phyloP scores from a whole-genome alignment of 2,113 vertebrate species.

The Xenopus laevis region DNA sequence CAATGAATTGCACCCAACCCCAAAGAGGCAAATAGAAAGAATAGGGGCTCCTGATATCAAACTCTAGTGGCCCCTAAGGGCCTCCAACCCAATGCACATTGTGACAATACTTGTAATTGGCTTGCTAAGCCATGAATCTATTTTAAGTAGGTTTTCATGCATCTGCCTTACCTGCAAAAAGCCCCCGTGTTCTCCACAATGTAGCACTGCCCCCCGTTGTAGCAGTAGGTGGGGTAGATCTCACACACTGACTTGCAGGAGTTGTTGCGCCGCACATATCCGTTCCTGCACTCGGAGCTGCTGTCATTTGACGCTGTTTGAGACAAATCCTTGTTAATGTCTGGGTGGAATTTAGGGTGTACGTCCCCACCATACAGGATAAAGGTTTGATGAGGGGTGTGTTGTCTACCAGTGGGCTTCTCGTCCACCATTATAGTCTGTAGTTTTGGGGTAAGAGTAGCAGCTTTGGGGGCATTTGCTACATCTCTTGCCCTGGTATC shows the following conservation, averaged over 20 bases:
- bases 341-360: slow-evolving; percentile 43
- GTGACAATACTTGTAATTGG: too few relatives aligned
- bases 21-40: too few relatives aligned
- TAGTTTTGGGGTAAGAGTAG: slow-evolving; percentile 56
- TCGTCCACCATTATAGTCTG: slow-evolving; percentile 40
- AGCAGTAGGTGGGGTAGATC: slow-evolving; percentile 83
- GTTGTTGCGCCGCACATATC: slow-evolving; percentile 76
- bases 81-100: too few relatives aligned
- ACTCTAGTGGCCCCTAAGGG: too few relatives aligned
- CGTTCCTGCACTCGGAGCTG: slow-evolving; percentile 71
- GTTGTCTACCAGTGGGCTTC: slow-evolving; percentile 48
- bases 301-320: slow-evolving; percentile 51
- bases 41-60: too few relatives aligned
- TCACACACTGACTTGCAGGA: slow-evolving; percentile 88
- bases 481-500: slow-evolving; percentile 54
- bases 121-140: neutral
- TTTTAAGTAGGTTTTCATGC: too few relatives aligned
- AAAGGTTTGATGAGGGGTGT: slow-evolving; percentile 48
- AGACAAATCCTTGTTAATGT: slow-evolving; percentile 45
- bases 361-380: slow-evolving; percentile 34
- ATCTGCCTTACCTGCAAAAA: slow-evolving; percentile 85
- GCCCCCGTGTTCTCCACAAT: slow-evolving; percentile 82
- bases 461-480: slow-evolving; percentile 41
- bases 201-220: slow-evolving; percentile 93
- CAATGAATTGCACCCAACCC: too few relatives aligned